Conservation (phyloP, 2,888 invertebrate genomes). For the Lepeophtheirus nordmannii region DNA sequence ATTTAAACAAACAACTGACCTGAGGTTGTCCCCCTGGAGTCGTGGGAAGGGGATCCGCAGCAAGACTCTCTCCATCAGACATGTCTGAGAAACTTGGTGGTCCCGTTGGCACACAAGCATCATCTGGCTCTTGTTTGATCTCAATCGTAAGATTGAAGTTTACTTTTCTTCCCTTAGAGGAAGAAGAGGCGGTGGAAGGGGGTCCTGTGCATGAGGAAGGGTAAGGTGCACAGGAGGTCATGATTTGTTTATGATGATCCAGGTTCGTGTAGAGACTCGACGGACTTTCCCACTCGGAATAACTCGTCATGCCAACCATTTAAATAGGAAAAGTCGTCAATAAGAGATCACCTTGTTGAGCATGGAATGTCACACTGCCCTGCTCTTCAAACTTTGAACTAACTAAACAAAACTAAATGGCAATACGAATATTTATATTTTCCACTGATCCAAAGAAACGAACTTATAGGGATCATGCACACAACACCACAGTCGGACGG, state of each 20-base stretch:
- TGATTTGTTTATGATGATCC: neutral
- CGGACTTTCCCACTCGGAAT: slow-evolving; percentile 3
- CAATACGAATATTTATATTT: too few species aligned
- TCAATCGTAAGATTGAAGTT: slow-evolving; percentile 14
- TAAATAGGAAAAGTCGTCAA: neutral
- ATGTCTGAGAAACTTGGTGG: neutral
- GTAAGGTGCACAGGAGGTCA: neutral
- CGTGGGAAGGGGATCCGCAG: slow-evolving; percentile 11
- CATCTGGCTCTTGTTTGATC: slow-evolving; percentile 16
- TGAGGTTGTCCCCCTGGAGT: slow-evolving; percentile 20
- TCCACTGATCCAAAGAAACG: too few species aligned
- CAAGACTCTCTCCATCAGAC: slow-evolving; percentile 10
- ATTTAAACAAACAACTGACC: neutral
- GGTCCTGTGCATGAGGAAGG: neutral
- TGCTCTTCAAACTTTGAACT: too few species aligned
- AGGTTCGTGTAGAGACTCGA: slow-evolving; percentile 1
- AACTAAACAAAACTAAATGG: too few species aligned
- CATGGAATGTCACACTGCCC: too few species aligned
- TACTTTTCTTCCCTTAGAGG: slow-evolving; percentile 13
- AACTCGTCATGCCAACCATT: slow-evolving; percentile 7
- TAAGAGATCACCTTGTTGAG: too few species aligned
- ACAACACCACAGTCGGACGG: too few species aligned
- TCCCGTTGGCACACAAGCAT: slow-evolving; percentile 10
- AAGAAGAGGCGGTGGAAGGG: neutral
- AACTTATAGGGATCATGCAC: too few species aligned